Conservation (phyloP, 1,140 invertebrate genomes). For the Melanaphis sacchari region DNA sequence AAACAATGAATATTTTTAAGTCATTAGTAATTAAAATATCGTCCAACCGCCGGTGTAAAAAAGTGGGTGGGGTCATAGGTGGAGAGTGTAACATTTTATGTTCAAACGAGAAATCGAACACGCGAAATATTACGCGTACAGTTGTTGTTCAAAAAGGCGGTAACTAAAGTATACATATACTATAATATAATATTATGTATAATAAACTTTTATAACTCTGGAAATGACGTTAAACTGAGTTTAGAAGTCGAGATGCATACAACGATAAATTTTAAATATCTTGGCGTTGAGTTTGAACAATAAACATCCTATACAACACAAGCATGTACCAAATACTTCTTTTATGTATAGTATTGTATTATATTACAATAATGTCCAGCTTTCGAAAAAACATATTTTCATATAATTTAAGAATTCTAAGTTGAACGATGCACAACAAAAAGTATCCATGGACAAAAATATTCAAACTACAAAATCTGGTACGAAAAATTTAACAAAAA, state of each 20-base stretch:
- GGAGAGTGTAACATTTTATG: background rate
- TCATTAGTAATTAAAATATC: background rate
- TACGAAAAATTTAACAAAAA: background rate
- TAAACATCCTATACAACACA: background rate
- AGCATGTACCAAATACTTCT: background rate
- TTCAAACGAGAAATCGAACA: background rate
- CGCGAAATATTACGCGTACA: background rate
- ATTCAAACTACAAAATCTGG: background rate
- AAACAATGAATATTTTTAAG: background rate
- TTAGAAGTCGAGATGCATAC: background rate
- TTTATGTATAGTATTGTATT: background rate
- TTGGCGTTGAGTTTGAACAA: background rate
- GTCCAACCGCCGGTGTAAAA: background rate
- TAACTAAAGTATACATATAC: background rate
- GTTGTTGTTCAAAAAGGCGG: background rate
- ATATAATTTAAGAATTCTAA: background rate
- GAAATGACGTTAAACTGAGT: background rate
- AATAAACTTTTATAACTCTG: background rate
- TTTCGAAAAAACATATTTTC: background rate
- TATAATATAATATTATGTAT: background rate
- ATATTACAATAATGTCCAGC: background rate
- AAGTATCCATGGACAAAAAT: background rate
- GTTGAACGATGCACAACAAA: background rate
- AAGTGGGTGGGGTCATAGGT: background rate
- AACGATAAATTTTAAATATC: background rate